Conservation (phyloP, 2,113 vertebrate species). For the Murina feae region DNA sequence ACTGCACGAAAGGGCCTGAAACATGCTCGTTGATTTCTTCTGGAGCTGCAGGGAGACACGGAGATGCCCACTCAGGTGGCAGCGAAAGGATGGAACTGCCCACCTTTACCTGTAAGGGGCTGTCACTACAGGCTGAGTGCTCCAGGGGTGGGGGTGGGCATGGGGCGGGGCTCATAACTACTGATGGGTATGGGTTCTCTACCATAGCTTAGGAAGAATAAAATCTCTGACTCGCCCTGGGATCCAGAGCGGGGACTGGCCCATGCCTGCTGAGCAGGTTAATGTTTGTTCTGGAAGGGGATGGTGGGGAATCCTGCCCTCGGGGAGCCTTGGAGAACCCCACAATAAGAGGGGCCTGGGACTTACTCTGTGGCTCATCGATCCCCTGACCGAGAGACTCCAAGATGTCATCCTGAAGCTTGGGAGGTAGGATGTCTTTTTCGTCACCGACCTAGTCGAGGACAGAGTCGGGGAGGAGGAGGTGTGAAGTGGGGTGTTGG, state of each 20-base stretch:
- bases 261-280: neutral
- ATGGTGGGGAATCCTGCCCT: neutral
- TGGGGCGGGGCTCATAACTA: neutral
- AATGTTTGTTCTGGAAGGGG: neutral
- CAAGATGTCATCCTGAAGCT: constrained; percentile 88
- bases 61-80: neutral
- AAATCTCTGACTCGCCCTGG: neutral
- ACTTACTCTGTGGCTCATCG: constrained; percentile 79
- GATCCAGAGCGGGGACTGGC: neutral
- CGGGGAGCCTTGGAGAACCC: neutral
- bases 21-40: constrained; percentile 90
- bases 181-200: neutral
- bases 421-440: constrained; percentile 87
- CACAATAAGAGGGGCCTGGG: neutral
- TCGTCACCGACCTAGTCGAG: constrained; percentile 89
- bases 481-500: accelerated
- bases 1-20: constrained; percentile 90
- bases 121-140: neutral
- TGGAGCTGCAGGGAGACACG: constrained; percentile 75
- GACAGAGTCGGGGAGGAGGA: neutral
- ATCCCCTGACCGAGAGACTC: constrained; percentile 70
- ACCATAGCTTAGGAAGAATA: neutral
- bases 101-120: neutral
- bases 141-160: neutral
- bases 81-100: neutral